Evolutionary conservation across 2,113 vertebrate species (phyloP).

Genomic region (human): DNA sequence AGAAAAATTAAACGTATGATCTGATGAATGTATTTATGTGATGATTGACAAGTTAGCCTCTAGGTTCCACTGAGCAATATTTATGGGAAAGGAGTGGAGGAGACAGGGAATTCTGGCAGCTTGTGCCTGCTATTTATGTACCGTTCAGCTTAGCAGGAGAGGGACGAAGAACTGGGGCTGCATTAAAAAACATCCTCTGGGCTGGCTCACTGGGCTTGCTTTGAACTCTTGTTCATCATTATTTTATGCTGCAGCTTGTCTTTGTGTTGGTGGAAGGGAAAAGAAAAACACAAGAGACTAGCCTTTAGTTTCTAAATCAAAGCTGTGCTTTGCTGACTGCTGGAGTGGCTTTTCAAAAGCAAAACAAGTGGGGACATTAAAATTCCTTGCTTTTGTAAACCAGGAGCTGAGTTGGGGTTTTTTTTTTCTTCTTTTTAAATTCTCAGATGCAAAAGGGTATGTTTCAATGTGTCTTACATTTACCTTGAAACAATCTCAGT

Average conservation of each 20-base stretch:
- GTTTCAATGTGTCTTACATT: slow-evolving; percentile 42
- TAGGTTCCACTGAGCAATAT: slow-evolving; percentile 31
- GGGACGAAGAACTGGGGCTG: neutral
- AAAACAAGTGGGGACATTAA: slow-evolving; percentile 62
- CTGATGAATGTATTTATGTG: slow-evolving; percentile 59
- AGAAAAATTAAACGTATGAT: slow-evolving; percentile 46
- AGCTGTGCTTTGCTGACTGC: slow-evolving; percentile 57
- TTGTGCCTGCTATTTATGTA: neutral
- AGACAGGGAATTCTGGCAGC: neutral
- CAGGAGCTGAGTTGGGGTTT: neutral
- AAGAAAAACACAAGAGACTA: slow-evolving; percentile 63
- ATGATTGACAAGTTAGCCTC: slow-evolving; percentile 42
- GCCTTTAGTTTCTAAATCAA: slow-evolving; percentile 74
- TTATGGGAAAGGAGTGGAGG: neutral
- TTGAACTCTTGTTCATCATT: slow-evolving; percentile 78
- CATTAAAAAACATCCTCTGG: slow-evolving; percentile 53
- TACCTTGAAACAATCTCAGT: neutral
- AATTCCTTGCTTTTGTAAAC: slow-evolving; percentile 51
- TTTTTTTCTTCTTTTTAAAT: slow-evolving; percentile 1
- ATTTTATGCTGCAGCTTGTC: slow-evolving; percentile 70
- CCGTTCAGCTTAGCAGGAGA: neutral
- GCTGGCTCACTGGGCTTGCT: slow-evolving; percentile 47
- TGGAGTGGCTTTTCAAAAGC: slow-evolving; percentile 69
- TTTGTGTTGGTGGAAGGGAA: slow-evolving; percentile 60
- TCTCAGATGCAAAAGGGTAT: slow-evolving; percentile 21